These are phyloP conservation scores for Murina feae DNA, from an alignment of 2,113 vertebrate genomes.

Conservation along the genomic window DNA sequence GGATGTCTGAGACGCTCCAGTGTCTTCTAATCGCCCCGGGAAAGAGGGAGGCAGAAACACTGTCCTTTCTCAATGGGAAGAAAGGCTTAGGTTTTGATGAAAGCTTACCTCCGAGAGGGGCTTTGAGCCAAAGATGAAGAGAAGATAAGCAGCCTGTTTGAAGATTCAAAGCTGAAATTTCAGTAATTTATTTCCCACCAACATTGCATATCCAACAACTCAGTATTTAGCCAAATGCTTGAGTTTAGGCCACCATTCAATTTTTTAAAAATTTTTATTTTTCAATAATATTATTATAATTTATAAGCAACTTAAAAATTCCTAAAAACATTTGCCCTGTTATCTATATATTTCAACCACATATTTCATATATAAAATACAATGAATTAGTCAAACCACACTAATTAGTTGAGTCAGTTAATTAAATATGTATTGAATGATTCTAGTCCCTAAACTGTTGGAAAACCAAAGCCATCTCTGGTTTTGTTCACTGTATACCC, in stretches of 20 bases:
- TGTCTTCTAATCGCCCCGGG: slow-evolving; percentile 49
- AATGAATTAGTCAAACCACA: neutral
- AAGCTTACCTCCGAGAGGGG: neutral
- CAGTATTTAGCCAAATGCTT: neutral
- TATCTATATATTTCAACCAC: neutral
- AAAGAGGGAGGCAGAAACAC: neutral
- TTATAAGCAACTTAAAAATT: neutral
- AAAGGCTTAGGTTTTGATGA: neutral
- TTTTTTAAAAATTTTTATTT: neutral
- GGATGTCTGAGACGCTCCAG: neutral
- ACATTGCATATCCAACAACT: neutral
- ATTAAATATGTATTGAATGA: neutral
- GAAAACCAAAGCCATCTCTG: neutral
- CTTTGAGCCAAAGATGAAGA: neutral
- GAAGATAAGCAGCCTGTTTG: neutral
- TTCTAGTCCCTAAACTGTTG: neutral
- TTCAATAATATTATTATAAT: neutral
- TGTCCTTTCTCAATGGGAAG: neutral
- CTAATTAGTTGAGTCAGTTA: neutral
- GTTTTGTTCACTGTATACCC: neutral
- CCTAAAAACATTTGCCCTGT: neutral
- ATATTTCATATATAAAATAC: neutral
- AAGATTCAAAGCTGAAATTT: neutral
- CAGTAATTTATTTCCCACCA: neutral
- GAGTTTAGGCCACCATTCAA: neutral